Conservation (phyloP, 2,888 invertebrate genomes). For the Psylliodes chrysocephalus region DNA sequence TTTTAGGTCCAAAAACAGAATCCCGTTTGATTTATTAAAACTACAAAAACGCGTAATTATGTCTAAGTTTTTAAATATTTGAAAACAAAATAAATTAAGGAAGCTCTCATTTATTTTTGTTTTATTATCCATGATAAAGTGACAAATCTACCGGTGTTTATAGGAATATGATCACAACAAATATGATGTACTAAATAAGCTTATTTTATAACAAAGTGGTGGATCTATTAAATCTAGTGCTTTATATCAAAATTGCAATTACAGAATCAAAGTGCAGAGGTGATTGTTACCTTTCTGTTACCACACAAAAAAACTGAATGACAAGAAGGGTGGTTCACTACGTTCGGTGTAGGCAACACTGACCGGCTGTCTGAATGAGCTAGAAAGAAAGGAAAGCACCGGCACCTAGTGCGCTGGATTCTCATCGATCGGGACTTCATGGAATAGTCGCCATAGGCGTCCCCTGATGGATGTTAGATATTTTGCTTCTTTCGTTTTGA, state of each 20-base stretch:
- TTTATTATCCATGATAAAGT: too few relatives aligned
- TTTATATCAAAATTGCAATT: not conserved
- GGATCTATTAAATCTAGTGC: not conserved
- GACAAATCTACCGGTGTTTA: too few relatives aligned
- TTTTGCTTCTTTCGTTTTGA: not conserved
- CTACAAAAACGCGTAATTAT: too few relatives aligned
- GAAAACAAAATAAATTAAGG: too few relatives aligned
- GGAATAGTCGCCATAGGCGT: conserved; percentile 38
- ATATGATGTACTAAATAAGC: not conserved
- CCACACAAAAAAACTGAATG: conserved; percentile 30
- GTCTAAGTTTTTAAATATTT: too few relatives aligned
- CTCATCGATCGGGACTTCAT: conserved; percentile 48
- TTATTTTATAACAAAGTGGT: not conserved
- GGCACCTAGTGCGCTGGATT: conserved; percentile 54
- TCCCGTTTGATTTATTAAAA: too few relatives aligned
- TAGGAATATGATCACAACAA: too few relatives aligned
- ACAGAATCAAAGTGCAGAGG: conserved; percentile 1
- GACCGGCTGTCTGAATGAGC: conserved; percentile 42
- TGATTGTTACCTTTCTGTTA: conserved; percentile 53
- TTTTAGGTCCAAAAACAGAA: too few relatives aligned
- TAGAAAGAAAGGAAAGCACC: conserved; percentile 33
- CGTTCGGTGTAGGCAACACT: conserved; percentile 46
- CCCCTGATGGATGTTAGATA: conserved; percentile 13
- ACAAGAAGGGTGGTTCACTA: conserved; percentile 52
- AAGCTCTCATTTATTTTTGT: too few relatives aligned